A percentile compares a stretch with the other conserved stretches of the same genome.
Conservation (phyloP, 1,140 invertebrate species). For the Ectropis grisescens region DNA sequence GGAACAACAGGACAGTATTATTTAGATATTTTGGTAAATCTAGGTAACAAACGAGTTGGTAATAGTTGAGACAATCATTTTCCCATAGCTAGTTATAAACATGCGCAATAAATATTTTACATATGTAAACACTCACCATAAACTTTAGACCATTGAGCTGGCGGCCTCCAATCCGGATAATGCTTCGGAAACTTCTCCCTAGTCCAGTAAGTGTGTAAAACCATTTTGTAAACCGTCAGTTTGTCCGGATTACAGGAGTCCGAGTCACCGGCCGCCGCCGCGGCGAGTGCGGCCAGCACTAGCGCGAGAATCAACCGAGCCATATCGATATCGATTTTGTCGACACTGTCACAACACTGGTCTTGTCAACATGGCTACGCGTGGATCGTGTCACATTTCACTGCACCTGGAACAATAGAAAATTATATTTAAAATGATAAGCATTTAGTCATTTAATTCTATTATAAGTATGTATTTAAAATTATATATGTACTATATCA, state of each 20-base stretch:
- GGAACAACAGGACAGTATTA: too few relatives aligned
- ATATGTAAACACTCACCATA: too few relatives aligned
- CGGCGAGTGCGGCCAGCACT: slow-evolving; percentile 27
- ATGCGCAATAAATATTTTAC: too few relatives aligned
- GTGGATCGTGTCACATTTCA: slow-evolving; percentile 23
- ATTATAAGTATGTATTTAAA: too few relatives aligned
- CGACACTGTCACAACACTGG: slow-evolving; percentile 32
- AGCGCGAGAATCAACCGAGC: slow-evolving; percentile 28
- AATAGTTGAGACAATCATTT: too few relatives aligned
- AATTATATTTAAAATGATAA: slow-evolving; percentile 1
- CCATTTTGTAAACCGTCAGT: slow-evolving; percentile 87
- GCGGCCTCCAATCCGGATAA: slow-evolving; percentile 91
- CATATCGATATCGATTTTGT: slow-evolving; percentile 26
- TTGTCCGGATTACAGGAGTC: slow-evolving; percentile 64
- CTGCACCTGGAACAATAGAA: slow-evolving; percentile 42
- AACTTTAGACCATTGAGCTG: slow-evolving; percentile 91
- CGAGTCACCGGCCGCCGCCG: slow-evolving; percentile 26
- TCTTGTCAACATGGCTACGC: slow-evolving; percentile 14
- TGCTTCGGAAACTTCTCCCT: slow-evolving; percentile 90
- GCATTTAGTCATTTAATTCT: too few relatives aligned
- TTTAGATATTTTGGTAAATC: too few relatives aligned
- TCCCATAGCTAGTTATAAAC: too few relatives aligned
- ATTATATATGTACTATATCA: slow-evolving; percentile 2
- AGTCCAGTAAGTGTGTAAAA: slow-evolving; percentile 92
- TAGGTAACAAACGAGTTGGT: too few relatives aligned